Conservation (phyloP, 2,797 vertebrate genomes). For the Gymnodraco acuticeps region DNA sequence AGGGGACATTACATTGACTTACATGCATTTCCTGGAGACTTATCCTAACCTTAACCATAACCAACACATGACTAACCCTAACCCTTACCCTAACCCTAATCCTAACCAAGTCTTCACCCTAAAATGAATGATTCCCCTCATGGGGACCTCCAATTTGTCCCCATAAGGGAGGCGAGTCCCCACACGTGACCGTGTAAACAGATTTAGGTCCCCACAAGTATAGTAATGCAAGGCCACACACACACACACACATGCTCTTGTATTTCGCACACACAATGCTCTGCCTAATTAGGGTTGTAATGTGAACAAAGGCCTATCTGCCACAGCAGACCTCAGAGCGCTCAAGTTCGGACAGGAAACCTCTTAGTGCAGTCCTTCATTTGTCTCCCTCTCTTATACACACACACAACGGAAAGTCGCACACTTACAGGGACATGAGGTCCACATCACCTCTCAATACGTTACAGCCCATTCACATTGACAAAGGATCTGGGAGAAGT, state of each 20-base stretch:
- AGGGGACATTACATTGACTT: no score
- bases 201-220: no score
- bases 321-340: slow-evolving; percentile 64
- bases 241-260: slow-evolving; percentile 39
- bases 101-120: no score
- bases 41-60: no score
- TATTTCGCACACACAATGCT: slow-evolving; percentile 77
- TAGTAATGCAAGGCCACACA: no score
- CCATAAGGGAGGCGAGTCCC: no score
- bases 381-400: slow-evolving; percentile 3
- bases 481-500: background rate
- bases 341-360: slow-evolving; percentile 56
- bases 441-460: background rate
- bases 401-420: slow-evolving; percentile 1
- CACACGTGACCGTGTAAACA: no score
- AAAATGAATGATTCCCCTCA: no score
- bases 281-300: slow-evolving; percentile 83
- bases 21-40: no score
- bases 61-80: no score
- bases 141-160: no score
- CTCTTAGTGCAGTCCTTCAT: slow-evolving; percentile 56
- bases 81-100: no score
- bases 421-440: background rate
- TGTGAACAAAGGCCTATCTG: slow-evolving; percentile 81
- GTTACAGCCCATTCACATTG: background rate